These are phyloP conservation scores for Zosterops japonicus DNA, from an alignment of 2,113 vertebrate species.

Conservation along the genomic window DNA sequence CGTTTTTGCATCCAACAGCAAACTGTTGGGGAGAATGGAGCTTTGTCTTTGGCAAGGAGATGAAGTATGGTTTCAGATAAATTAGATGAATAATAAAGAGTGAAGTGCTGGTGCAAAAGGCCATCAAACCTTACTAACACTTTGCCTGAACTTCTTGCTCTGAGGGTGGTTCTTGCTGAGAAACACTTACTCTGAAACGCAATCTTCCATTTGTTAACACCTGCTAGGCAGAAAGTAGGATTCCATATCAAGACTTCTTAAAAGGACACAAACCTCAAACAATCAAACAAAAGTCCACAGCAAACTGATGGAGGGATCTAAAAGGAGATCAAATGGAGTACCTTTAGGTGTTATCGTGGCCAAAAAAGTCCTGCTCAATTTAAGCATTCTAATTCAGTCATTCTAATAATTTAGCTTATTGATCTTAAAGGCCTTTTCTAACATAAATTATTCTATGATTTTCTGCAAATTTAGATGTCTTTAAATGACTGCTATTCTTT, in stretches of 20 bases:
- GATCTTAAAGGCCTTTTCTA: background rate
- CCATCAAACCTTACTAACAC: background rate
- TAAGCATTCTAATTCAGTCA: background rate
- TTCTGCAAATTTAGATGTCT: background rate
- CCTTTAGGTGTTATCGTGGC: background rate
- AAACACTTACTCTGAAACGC: background rate
- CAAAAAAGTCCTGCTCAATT: background rate
- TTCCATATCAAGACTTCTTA: background rate
- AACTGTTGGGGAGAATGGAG: conserved; percentile 18
- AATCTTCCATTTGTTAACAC: background rate
- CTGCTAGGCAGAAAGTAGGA: background rate
- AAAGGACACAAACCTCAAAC: background rate
- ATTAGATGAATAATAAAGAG: conserved; percentile 47
- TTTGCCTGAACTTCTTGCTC: conserved; percentile 2
- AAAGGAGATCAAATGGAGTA: background rate
- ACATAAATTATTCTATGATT: background rate
- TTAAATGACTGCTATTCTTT: background rate
- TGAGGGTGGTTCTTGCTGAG: background rate
- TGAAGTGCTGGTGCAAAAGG: conserved; percentile 14
- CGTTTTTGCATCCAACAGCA: background rate
- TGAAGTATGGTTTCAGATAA: conserved; percentile 38
- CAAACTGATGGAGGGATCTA: background rate
- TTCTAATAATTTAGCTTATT: background rate
- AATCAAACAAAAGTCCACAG: too few relatives aligned
- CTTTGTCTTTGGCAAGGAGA: conserved; percentile 15